Base-by-base conservation (phyloP, 1,140 invertebrate genomes). In the Vollenhovia emeryi region DNA sequence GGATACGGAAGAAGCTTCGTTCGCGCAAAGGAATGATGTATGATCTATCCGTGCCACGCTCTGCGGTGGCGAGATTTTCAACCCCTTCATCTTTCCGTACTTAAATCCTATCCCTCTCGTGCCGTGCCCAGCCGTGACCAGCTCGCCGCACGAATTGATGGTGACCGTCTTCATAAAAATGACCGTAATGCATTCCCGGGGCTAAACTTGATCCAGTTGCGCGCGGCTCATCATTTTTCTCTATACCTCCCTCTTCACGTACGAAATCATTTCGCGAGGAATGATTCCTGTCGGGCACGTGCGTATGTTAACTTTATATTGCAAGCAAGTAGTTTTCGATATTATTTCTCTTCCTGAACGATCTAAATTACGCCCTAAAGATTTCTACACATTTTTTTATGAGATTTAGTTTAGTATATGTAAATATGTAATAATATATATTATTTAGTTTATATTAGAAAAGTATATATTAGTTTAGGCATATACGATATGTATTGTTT, bases 1-100 rank as follows among this genome's bases (percentile, higher is more conserved):
- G 87, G 90, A 91, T 89, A 88, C 73, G 86, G 83, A 86, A 76
- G 90, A 86, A 80, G 90, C 84, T 91, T 91, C 87, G 86, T 91
- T 91, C 84, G 78, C 75, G 89, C 84, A 87, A 87, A 91, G 91
- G 87, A 91, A 92, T 92, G 91, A 92, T 92, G 91, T 92, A 92
- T 89, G 91, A 91, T 92, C 90, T 89, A 92, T 92, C 88, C 88
- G 87, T 92, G 90, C 69, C 90, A 92, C 90, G 89, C 86, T 89
- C 83, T 85, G 80, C 71, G 79, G 87, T 50, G 84, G 76, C 88
- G 90, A 92, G 91, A 92, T 92, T 92, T 92, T 89, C 91, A 88
- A 91, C 87, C 90, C 90, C 89, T 91, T 92, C 84, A 83, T 90
- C 89, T 88, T 80, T 59, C 40, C 79, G 60, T 85, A 84, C 80